These are phyloP conservation scores for Volucella bombylans DNA, from an alignment of 2,888 invertebrate species.

Conservation along the genomic window DNA sequence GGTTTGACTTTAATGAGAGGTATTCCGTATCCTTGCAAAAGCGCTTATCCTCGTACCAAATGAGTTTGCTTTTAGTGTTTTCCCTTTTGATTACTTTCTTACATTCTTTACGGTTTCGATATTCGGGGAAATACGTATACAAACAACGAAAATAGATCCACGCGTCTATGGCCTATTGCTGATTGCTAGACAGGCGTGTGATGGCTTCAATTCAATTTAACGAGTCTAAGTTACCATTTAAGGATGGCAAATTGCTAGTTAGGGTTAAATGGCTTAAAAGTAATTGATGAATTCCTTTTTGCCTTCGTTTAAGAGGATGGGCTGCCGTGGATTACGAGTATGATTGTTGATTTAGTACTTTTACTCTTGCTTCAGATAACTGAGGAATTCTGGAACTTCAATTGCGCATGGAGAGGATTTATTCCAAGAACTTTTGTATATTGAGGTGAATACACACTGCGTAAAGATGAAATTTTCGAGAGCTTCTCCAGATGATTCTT, in stretches of 20 bases:
- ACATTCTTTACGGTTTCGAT: conserved; percentile 8
- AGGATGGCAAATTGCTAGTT: conserved; percentile 56
- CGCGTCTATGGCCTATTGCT: conserved; percentile 10
- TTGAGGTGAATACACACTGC: no score
- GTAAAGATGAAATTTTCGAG: no score
- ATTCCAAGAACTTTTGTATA: no score
- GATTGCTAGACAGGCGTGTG: conserved; percentile 32
- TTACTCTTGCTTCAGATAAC: neutral
- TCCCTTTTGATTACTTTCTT: conserved; percentile 20
- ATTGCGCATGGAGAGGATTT: no score
- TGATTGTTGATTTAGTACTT: conserved; percentile 49
- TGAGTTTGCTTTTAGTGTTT: conserved; percentile 59
- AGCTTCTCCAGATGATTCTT: no score
- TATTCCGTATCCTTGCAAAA: conserved; percentile 37
- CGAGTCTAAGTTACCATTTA: conserved; percentile 68
- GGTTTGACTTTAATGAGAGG: conserved; percentile 63
- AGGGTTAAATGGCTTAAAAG: conserved; percentile 68
- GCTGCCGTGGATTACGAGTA: conserved; percentile 6
- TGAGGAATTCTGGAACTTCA: no score
- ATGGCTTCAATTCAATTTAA: conserved; percentile 68
- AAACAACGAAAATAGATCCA: conserved; percentile 53
- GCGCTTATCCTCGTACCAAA: conserved; percentile 65
- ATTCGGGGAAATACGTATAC: conserved; percentile 13
- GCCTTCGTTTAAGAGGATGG: neutral
- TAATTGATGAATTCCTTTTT: conserved; percentile 62